These are phyloP conservation scores for Sapayoa aenigma DNA, from an alignment of 2,113 vertebrate genomes.

Conservation along the genomic window DNA sequence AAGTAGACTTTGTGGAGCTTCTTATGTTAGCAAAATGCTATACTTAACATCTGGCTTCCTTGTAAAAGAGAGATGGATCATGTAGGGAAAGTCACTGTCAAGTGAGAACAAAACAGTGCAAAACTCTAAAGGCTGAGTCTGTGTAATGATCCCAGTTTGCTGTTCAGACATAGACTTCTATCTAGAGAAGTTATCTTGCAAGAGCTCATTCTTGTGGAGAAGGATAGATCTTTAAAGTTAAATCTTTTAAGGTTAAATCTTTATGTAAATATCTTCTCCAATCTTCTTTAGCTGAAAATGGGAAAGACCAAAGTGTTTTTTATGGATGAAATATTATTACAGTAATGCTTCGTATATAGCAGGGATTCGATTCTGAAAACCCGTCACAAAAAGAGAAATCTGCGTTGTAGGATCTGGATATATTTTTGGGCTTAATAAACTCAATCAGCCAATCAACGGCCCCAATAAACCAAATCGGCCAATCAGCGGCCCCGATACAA, in stretches of 20 bases:
- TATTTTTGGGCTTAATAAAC: no score
- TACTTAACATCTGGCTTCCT: not conserved
- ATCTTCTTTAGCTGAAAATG: not conserved
- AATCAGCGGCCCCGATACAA: no score
- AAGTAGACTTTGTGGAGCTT: not conserved
- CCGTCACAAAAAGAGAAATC: no score
- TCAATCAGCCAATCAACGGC: no score
- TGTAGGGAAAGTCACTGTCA: not conserved
- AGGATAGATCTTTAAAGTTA: not conserved
- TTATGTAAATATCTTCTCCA: not conserved
- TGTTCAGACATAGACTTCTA: not conserved
- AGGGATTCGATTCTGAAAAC: no score
- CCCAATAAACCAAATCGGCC: no score
- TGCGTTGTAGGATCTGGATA: no score
- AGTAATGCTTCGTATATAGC: no score
- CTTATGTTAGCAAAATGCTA: not conserved
- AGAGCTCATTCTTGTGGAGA: fast-evolving
- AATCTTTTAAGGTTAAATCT: not conserved
- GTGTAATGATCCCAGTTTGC: not conserved
- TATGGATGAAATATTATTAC: not conserved
- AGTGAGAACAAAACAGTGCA: not conserved
- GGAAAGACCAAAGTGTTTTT: not conserved
- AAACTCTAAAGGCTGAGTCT: not conserved
- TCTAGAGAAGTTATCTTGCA: not conserved
- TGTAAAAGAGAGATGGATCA: not conserved